Percentiles rank a stretch among this genome's conserved stretches.
These are phyloP conservation scores for Protophormia terraenovae DNA, from an alignment of 2,888 invertebrate genomes.

Conservation along the genomic window DNA sequence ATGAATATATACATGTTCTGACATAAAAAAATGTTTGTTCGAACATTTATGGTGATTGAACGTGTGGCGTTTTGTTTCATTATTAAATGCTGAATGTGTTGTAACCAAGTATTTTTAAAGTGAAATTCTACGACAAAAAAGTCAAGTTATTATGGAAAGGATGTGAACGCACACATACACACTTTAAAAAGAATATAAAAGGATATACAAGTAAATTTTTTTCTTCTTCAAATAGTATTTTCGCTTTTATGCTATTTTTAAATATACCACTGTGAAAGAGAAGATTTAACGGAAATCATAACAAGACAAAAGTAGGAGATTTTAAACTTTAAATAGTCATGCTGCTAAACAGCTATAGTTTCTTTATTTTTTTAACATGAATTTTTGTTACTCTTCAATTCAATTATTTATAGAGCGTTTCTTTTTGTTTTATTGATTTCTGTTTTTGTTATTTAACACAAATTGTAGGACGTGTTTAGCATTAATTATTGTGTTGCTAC, in stretches of 20 bases:
- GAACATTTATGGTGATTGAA: slow-evolving; percentile 22
- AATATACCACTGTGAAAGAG: background rate
- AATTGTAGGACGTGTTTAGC: slow-evolving; percentile 18
- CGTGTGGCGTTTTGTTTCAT: background rate
- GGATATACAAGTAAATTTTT: background rate
- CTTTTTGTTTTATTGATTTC: background rate
- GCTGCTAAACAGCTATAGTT: background rate
- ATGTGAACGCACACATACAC: background rate
- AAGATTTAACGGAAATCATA: background rate
- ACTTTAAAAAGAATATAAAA: background rate
- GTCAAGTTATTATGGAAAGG: background rate
- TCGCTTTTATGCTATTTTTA: background rate
- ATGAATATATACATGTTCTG: background rate
- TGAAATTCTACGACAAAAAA: background rate
- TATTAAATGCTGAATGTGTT: background rate
- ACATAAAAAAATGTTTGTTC: slow-evolving; percentile 1
- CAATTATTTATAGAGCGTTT: slow-evolving; percentile 12
- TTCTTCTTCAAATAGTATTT: too few species aligned
- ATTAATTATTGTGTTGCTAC: background rate
- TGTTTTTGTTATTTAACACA: slow-evolving; percentile 22
- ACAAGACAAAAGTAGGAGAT: background rate
- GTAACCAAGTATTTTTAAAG: background rate
- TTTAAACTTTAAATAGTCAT: background rate
- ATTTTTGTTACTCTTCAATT: background rate
- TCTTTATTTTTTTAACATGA: background rate